Evolutionary conservation across 2,888 invertebrate species (phyloP), one percentile per base, ranked within the genome.

Genomic region (Bombylius major): DNA sequence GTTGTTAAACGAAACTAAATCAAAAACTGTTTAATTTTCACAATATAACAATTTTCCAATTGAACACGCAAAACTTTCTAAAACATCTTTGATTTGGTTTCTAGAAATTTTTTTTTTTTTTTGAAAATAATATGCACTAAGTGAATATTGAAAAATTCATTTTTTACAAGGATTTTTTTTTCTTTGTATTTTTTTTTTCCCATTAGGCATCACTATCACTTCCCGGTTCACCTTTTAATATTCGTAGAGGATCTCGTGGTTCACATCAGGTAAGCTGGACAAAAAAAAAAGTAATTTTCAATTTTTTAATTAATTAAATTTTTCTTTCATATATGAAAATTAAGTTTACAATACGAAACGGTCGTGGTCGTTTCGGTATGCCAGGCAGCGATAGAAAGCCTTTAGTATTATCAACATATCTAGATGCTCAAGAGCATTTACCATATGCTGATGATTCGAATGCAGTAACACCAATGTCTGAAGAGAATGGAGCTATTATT

Each of bases 361-460:
- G 89, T 60, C 81, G 90, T 62, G 79, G 86, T 59, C 77, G 82
- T 59, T 86, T 90, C 70, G 82, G 81, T 61, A 86, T 87, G 59
- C 87, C 89, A 55, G 87, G 87, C 58, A 87, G 87, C 56, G 95
- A 96, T 76, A 84, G 92, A 63, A 94, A 94, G 73, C 95, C 95
- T 51, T 80, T 95, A 69, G 94, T 96, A 63, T 81, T 94, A 64
- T 93, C 92, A 67, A 94, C 94, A 64, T 94, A 94, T 79, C 82
- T 94, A 75, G 95, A 91, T 74, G 91, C 90, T 64, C 89, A 90
- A 75, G 92, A 93, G 78, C 93, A 94, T 76, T 82, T 97, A 70
- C 96, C 96, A 58, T 97, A 93, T 73, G 96, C 95, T 57, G 97
- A 97, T 74, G 97, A 96, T 77, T 95, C 95, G 61, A 92, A 92